A percentile compares a stretch with the other conserved stretches of the same genome.
Evolutionary conservation across 1,140 invertebrate species (phyloP).

Genomic region (Lordiphosa stackelbergi): DNA sequence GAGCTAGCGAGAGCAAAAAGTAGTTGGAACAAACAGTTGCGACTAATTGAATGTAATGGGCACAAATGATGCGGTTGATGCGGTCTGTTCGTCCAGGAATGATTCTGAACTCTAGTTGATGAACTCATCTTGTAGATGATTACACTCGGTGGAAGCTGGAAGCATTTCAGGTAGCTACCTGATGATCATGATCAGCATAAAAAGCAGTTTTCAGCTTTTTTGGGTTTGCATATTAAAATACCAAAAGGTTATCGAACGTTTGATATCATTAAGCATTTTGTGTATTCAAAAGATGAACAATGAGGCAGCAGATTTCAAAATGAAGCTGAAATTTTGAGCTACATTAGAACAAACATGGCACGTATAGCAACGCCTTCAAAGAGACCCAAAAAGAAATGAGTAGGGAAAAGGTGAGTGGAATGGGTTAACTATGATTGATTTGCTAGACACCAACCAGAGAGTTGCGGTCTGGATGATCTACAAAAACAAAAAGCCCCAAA

Average conservation of each 20-base stretch:
- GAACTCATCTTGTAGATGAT: constrained; percentile 56
- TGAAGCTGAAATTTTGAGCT: constrained; percentile 32
- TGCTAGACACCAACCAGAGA: constrained; percentile 33
- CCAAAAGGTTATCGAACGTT: constrained; percentile 75
- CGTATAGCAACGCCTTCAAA: constrained; percentile 55
- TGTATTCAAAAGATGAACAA: constrained; percentile 58
- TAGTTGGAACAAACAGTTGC: constrained; percentile 40
- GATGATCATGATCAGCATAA: constrained; percentile 41
- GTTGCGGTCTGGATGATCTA: constrained; percentile 33
- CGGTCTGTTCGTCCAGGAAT: constrained; percentile 33
- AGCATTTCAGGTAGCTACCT: constrained; percentile 51
- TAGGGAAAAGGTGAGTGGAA: constrained; percentile 9
- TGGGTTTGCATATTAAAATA: constrained; percentile 71
- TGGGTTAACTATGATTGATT: constrained; percentile 70
- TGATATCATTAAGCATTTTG: constrained; percentile 72
- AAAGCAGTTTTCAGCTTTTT: constrained; percentile 16
- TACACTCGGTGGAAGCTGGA: constrained; percentile 6
- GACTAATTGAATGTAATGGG: constrained; percentile 73
- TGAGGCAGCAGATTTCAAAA: constrained; percentile 60
- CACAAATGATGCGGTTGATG: constrained; percentile 64
- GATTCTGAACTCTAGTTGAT: constrained; percentile 62
- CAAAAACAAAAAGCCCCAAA: constrained; percentile 64
- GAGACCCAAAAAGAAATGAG: constrained; percentile 9
- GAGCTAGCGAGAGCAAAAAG: neutral
- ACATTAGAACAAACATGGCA: constrained; percentile 60